These are phyloP conservation scores for Meiosimyza decipiens DNA, from an alignment of 2,888 invertebrate species.

Conservation along the genomic window DNA sequence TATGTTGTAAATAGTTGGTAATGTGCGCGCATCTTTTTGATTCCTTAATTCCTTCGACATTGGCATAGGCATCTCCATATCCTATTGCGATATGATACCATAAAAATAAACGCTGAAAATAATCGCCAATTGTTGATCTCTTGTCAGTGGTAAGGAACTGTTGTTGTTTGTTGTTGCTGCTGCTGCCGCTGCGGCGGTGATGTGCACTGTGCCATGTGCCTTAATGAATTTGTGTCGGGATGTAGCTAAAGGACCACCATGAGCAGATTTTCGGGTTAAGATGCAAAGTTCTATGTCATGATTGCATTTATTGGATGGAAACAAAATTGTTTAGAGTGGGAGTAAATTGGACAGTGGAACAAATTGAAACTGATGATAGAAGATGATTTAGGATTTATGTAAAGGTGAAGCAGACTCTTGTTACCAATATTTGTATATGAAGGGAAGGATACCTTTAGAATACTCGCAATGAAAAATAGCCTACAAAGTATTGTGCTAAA, in stretches of 20 bases:
- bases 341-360: conserved; percentile 1
- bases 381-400: neutral
- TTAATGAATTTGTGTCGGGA: conserved; percentile 23
- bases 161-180: conserved; percentile 18
- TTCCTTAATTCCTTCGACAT: neutral
- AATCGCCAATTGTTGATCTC: conserved; percentile 29
- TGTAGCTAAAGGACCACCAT: conserved; percentile 30
- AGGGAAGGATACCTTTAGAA: too few species aligned
- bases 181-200: neutral
- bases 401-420: neutral
- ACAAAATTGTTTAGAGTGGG: conserved; percentile 6
- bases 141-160: conserved; percentile 15
- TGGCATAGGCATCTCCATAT: neutral
- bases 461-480: too few species aligned
- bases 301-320: neutral
- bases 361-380: neutral
- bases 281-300: conserved; percentile 17
- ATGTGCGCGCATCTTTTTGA: conserved; percentile 8
- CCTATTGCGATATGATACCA: conserved; percentile 4
- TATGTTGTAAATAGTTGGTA: conserved; percentile 19
- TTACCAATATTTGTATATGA: too few species aligned
- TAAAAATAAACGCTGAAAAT: conserved; percentile 11
- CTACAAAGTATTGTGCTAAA: too few species aligned
- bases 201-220: conserved; percentile 18
- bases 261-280: conserved; percentile 25